Percentiles rank a stretch among this genome's conserved stretches.
Conservation (phyloP, 2,797 vertebrate species). For the Lepilemur septentrionalis region DNA sequence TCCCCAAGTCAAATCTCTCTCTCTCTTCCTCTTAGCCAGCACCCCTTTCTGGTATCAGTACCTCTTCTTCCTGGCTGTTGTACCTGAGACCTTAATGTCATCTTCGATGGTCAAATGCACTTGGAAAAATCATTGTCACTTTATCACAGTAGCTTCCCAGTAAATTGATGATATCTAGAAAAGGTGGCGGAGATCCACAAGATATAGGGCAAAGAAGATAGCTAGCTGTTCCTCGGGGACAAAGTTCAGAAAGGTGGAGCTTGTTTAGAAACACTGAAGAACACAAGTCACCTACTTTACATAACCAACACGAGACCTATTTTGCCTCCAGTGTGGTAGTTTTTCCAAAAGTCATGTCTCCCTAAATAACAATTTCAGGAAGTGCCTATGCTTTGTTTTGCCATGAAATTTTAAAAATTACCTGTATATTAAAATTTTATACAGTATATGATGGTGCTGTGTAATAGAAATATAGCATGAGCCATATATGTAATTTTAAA, state of each 20-base stretch:
- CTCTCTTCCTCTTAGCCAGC: not conserved
- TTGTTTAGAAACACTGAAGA: not conserved
- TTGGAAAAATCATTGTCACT: not conserved
- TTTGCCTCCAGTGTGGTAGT: not conserved
- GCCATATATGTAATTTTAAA: not conserved
- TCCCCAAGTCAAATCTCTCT: not conserved
- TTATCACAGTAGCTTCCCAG: not conserved
- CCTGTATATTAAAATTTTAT: not conserved
- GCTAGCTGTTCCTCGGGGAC: not conserved
- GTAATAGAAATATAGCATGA: not conserved
- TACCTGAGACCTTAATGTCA: not conserved
- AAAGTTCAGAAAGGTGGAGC: not conserved
- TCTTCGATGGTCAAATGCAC: not conserved
- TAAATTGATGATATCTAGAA: not conserved
- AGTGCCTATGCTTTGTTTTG: not conserved
- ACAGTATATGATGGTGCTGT: not conserved
- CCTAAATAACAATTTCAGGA: not conserved
- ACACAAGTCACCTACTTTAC: not conserved
- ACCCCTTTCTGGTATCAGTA: not conserved
- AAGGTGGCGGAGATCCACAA: not conserved
- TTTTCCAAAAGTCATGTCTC: not conserved
- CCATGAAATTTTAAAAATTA: not conserved
- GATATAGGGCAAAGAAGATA: not conserved
- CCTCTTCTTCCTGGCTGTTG: not conserved
- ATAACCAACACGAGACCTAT: not conserved